Conservation (phyloP, 2,113 vertebrate species). For the Chloroceryle aenea region DNA sequence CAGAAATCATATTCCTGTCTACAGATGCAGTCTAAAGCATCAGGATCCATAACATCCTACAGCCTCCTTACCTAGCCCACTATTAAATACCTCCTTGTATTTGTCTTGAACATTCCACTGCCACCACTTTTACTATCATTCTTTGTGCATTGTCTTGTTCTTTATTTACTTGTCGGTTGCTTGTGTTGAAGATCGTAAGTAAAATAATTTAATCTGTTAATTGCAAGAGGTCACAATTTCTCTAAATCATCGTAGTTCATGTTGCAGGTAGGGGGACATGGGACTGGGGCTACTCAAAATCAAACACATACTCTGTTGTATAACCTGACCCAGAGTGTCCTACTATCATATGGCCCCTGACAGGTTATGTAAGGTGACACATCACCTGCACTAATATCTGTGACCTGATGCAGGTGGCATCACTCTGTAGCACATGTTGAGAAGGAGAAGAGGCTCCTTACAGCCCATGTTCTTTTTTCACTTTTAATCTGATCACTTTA, state of each 20-base stretch:
- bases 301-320: neutral
- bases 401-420: conserved; percentile 11
- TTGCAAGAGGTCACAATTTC: neutral
- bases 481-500: neutral
- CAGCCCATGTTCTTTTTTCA: neutral
- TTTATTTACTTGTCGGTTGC: neutral
- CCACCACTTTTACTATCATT: neutral
- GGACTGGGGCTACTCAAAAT: neutral
- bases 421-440: neutral
- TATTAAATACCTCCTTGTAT: neutral
- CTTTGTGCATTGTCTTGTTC: neutral
- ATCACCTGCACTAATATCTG: neutral
- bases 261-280: rapidly evolving
- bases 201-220: neutral
- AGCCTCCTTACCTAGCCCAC: rapidly evolving
- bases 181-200: neutral
- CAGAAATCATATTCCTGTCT: neutral
- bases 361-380: neutral
- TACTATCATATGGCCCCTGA: neutral
- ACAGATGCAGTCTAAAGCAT: neutral
- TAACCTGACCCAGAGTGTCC: neutral
- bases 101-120: neutral
- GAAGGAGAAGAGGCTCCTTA: neutral
- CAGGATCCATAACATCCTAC: neutral
- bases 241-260: neutral